A percentile compares a stretch with the other conserved stretches of the same genome.
phyloP scores from a whole-genome alignment of 2,888 invertebrate species.

The Platycnemis pennipes region DNA sequence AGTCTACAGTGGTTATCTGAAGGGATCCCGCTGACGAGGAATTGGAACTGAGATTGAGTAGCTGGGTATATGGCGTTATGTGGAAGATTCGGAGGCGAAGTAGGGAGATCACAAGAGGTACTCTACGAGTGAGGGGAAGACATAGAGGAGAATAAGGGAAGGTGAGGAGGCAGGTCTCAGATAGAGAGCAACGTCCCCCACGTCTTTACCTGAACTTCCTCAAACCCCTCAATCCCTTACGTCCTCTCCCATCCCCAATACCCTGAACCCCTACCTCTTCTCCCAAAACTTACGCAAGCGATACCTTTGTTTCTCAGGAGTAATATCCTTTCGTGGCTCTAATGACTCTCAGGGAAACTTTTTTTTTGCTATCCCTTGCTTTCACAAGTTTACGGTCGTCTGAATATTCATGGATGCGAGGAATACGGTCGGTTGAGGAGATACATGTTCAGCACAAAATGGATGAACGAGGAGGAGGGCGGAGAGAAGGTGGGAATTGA shows the following conservation, averaged over 20 bases:
- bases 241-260: background rate
- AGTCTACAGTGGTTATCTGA: background rate
- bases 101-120: background rate
- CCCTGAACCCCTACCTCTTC: background rate
- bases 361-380: constrained; percentile 30
- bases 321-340: constrained; percentile 36
- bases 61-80: background rate
- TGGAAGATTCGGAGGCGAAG: background rate
- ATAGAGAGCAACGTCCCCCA: too few relatives aligned
- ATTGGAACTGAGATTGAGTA: background rate
- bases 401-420: constrained; percentile 46
- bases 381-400: constrained; percentile 45
- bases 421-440: constrained; percentile 4
- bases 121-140: background rate
- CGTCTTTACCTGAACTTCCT: background rate
- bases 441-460: constrained; percentile 37
- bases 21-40: background rate
- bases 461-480: background rate
- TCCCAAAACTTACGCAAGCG: constrained; percentile 23
- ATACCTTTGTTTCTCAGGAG: constrained; percentile 41
- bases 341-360: constrained; percentile 34
- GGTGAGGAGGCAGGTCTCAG: background rate
- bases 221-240: background rate
- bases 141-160: background rate
- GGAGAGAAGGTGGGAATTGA: background rate